These are phyloP conservation scores for Bombyx huttoni DNA, from an alignment of 2,888 invertebrate genomes.

Conservation along the genomic window DNA sequence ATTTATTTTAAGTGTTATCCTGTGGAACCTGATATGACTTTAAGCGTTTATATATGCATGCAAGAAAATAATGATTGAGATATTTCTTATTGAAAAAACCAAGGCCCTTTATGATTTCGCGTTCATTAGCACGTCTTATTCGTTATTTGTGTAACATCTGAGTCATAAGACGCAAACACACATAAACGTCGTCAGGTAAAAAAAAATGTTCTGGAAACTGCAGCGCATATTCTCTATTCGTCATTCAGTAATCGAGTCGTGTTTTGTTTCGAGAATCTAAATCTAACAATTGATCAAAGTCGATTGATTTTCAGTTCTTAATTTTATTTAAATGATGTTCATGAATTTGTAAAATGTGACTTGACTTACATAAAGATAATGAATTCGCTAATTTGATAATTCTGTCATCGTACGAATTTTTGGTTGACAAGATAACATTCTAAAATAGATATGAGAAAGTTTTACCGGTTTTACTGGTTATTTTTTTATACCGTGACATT, in stretches of 20 bases:
- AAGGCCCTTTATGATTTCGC: conserved; percentile 16
- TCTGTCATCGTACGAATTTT: neutral
- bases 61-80: no score
- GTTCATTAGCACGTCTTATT: conserved; percentile 29
- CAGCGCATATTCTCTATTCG: no score
- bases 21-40: no score
- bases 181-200: conserved; percentile 11
- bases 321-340: no score
- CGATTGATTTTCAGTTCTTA: no score
- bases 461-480: no score
- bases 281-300: conserved; percentile 3
- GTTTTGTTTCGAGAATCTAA: no score
- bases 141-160: conserved; percentile 22
- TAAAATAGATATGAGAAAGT: neutral
- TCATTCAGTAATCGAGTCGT: no score
- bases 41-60: no score
- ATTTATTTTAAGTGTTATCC: no score
- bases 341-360: neutral
- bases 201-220: conserved; percentile 17
- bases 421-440: neutral
- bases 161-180: conserved; percentile 22
- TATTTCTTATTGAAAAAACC: conserved; percentile 7
- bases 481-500: no score
- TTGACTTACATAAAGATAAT: neutral
- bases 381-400: neutral